Evolutionary conservation across 2,797 vertebrate species (phyloP).

Genomic region (Phalloptychus januarius): DNA sequence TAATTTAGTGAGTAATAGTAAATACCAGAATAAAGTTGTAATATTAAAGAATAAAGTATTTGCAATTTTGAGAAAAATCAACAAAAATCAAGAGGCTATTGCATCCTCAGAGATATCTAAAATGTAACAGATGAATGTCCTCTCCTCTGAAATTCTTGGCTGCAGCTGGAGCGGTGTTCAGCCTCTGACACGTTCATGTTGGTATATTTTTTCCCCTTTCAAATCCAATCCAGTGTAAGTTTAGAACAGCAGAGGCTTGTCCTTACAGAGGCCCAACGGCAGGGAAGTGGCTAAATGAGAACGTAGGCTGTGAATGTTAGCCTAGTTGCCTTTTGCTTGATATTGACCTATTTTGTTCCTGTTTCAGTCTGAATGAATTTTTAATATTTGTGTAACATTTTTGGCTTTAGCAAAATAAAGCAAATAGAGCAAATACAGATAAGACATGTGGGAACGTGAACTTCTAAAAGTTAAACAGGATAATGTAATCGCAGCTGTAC

Average conservation of each 20-base stretch:
- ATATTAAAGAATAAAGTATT: no score
- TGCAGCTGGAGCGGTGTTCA: conserved; percentile 47
- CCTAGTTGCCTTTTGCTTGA: conserved; percentile 20
- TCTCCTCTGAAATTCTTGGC: conserved; percentile 18
- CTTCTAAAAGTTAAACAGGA: neutral
- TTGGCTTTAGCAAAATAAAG: neutral
- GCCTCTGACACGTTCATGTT: conserved; percentile 55
- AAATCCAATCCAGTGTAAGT: conserved; percentile 63
- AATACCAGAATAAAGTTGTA: neutral
- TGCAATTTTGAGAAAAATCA: no score
- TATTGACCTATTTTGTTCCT: conserved; percentile 38
- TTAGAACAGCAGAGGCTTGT: conserved; percentile 50
- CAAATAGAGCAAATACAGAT: neutral
- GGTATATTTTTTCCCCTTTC: conserved; percentile 76
- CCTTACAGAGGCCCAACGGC: conserved; percentile 30
- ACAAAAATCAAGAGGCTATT: conserved; percentile 6
- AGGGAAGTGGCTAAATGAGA: conserved; percentile 47
- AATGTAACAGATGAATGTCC: conserved; percentile 18
- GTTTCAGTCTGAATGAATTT: conserved; percentile 8
- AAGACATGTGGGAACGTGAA: neutral
- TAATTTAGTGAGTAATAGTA: neutral
- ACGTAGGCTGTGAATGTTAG: conserved; percentile 18
- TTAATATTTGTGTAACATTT: neutral
- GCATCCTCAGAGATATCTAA: conserved; percentile 24
- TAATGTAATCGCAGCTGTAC: neutral